A percentile compares a stretch with the other conserved stretches of the same genome.
Conservation (phyloP, 30 jellyfish, hydroid and myxozoan species). For the Rhopilema esculentum region DNA sequence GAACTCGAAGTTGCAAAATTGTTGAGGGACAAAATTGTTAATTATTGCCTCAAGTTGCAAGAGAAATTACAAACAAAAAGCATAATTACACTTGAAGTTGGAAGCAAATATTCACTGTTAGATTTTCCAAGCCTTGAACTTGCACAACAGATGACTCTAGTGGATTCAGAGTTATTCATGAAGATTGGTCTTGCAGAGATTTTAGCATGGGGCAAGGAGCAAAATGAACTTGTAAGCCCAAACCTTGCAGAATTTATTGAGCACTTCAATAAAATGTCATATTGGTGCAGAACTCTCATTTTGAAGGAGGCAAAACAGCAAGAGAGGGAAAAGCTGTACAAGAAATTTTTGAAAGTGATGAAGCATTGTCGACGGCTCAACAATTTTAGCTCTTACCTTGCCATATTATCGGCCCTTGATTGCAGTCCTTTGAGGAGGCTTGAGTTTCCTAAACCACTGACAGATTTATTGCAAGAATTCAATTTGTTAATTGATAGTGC, state of each 20-base stretch:
- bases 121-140: constrained; percentile 89
- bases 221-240: constrained; percentile 93
- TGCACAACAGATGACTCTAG: constrained; percentile 94
- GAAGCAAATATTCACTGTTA: constrained; percentile 57
- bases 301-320: constrained; percentile 89
- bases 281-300: constrained; percentile 92
- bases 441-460: constrained; percentile 95
- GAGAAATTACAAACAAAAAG: constrained; percentile 71
- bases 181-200: constrained; percentile 96
- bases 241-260: constrained; percentile 91
- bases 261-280: constrained; percentile 97
- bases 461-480: constrained; percentile 87
- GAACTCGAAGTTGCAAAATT: constrained; percentile 83
- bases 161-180: constrained; percentile 90
- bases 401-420: constrained; percentile 94
- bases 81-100: constrained; percentile 41
- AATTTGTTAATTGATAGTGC: constrained; percentile 89
- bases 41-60: constrained; percentile 89
- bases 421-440: constrained; percentile 91
- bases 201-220: constrained; percentile 99
- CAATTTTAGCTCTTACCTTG: constrained; percentile 93
- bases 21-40: constrained; percentile 91
- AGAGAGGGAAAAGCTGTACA: constrained; percentile 90
- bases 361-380: constrained; percentile 75
- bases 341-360: constrained; percentile 92